A percentile compares a stretch with the other conserved stretches of the same genome.
phyloP scores from a whole-genome alignment of 2,113 vertebrate species.

The Tricholaema leucomelas region DNA sequence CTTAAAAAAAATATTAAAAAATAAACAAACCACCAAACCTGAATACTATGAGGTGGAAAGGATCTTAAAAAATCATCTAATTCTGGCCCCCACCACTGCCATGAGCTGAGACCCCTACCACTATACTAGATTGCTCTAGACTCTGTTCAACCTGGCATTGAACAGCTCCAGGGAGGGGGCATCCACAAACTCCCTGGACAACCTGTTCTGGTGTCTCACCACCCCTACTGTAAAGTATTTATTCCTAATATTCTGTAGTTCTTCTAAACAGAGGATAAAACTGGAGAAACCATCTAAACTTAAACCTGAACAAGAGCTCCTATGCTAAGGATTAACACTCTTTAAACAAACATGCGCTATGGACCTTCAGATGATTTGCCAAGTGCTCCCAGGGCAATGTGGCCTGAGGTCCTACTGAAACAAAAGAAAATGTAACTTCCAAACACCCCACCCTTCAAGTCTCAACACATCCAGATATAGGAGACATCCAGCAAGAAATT shows the following conservation, averaged over 20 bases:
- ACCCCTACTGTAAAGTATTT: too few species aligned
- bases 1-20: background rate
- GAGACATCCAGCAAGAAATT: background rate
- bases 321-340: background rate
- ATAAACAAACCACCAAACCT: too few species aligned
- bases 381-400: background rate
- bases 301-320: background rate
- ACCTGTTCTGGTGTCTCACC: too few species aligned
- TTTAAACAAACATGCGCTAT: background rate
- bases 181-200: too few species aligned
- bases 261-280: background rate
- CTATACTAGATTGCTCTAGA: too few species aligned
- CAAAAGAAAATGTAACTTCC: background rate
- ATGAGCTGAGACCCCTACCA: too few species aligned
- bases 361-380: background rate
- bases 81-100: too few species aligned
- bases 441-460: background rate
- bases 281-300: background rate
- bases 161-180: too few species aligned
- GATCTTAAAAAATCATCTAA: too few species aligned
- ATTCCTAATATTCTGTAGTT: background rate
- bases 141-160: too few species aligned
- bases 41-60: too few species aligned
- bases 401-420: background rate
- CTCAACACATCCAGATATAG: background rate